Evolutionary conservation across 2,888 invertebrate genomes (phyloP).

Genomic region (Tinea pellionella): DNA sequence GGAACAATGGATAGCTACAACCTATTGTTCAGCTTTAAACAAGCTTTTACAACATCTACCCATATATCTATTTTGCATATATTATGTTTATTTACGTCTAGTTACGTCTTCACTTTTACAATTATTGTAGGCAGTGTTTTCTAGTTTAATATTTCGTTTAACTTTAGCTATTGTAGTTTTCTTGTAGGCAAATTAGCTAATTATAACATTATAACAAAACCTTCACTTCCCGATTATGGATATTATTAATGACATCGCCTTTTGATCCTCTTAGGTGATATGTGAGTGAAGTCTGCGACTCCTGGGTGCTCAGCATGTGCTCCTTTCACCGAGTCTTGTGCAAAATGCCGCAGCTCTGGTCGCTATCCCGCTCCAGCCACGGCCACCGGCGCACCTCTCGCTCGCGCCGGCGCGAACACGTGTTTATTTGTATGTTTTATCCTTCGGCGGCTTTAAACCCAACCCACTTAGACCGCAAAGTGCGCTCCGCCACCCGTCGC

Average conservation of each 20-base stretch:
- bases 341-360: slow-evolving; percentile 29
- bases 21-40: not conserved
- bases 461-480: slow-evolving; percentile 77
- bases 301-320: not conserved
- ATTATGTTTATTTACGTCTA: not conserved
- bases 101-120: too few relatives aligned
- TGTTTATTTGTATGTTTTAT: slow-evolving; percentile 73
- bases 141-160: too few relatives aligned
- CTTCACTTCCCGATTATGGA: too few relatives aligned
- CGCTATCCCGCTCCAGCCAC: slow-evolving; percentile 53
- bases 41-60: not conserved
- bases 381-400: slow-evolving; percentile 47
- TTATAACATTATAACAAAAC: too few relatives aligned
- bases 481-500: slow-evolving; percentile 70
- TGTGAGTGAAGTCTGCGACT: not conserved
- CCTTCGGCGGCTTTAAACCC: slow-evolving; percentile 76
- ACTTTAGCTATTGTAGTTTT: too few relatives aligned
- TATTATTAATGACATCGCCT: too few relatives aligned
- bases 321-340: not conserved
- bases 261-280: not conserved
- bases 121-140: too few relatives aligned
- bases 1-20: not conserved
- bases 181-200: too few relatives aligned
- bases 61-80: not conserved
- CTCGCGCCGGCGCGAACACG: slow-evolving; percentile 73